These are phyloP conservation scores for Trachops cirrhosus DNA, from an alignment of 2,797 vertebrate species.

Conservation along the genomic window DNA sequence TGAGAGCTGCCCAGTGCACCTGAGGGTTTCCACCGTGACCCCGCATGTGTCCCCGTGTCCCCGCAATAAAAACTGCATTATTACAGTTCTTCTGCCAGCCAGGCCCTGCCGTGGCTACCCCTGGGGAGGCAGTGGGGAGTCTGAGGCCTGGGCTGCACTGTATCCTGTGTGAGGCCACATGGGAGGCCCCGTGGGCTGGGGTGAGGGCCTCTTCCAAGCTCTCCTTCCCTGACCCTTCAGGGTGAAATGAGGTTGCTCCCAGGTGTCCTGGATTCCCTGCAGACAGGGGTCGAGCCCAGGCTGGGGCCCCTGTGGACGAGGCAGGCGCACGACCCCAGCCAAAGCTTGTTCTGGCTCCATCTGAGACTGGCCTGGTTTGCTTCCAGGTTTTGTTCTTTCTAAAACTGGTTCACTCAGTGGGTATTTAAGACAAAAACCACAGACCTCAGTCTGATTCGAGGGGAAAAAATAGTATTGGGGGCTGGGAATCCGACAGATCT, in stretches of 20 bases:
- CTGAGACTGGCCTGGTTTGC: constrained; percentile 73
- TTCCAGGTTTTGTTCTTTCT: constrained; percentile 69
- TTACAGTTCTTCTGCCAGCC: not conserved
- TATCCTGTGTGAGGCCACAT: not conserved
- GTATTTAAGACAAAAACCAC: constrained; percentile 75
- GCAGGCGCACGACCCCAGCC: not conserved
- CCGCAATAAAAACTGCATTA: too few relatives aligned
- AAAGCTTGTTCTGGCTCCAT: constrained; percentile 43
- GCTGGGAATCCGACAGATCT: constrained; percentile 55
- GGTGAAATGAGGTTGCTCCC: constrained; percentile 56
- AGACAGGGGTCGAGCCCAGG: constrained; percentile 23
- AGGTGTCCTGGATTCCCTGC: constrained; percentile 43
- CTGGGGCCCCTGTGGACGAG: constrained; percentile 14
- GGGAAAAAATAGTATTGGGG: constrained; percentile 74
- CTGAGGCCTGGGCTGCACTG: not conserved
- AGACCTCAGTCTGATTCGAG: constrained; percentile 63
- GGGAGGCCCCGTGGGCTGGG: not conserved
- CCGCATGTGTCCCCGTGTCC: not conserved
- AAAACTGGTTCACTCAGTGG: constrained; percentile 78
- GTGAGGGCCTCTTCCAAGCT: not conserved
- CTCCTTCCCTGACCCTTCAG: not conserved
- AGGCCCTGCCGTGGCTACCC: not conserved
- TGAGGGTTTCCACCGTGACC: too few relatives aligned
- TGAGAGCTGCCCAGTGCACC: not conserved
- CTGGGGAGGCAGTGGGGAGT: not conserved